These are phyloP conservation scores for Karalla daura DNA, from an alignment of 2,797 vertebrate genomes.

Conservation along the genomic window DNA sequence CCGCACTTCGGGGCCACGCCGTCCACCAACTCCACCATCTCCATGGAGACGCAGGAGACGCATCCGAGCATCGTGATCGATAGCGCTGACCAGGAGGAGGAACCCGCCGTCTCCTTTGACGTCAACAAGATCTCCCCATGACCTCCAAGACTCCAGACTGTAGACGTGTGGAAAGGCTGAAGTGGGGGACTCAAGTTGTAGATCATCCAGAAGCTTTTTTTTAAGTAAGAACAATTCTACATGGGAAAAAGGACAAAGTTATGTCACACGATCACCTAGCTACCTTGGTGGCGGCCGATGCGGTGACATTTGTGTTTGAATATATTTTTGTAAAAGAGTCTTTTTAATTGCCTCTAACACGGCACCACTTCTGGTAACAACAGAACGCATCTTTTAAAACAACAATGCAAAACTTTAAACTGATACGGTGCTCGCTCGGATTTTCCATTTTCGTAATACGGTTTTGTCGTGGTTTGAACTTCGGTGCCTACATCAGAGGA, in stretches of 20 bases:
- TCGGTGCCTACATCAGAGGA: slow-evolving; percentile 88
- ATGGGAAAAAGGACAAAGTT: slow-evolving; percentile 1
- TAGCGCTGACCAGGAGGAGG: slow-evolving; percentile 74
- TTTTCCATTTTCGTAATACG: slow-evolving; percentile 88
- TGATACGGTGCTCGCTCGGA: slow-evolving; percentile 85
- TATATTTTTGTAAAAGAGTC: slow-evolving; percentile 73
- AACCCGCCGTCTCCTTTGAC: slow-evolving; percentile 80
- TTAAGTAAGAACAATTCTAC: neutral
- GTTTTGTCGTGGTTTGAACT: slow-evolving; percentile 85
- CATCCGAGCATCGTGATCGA: slow-evolving; percentile 84
- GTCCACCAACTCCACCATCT: slow-evolving; percentile 73
- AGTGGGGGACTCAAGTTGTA: neutral
- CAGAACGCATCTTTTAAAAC: slow-evolving; percentile 44
- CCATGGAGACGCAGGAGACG: slow-evolving; percentile 85
- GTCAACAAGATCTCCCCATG: slow-evolving; percentile 80
- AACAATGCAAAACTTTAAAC: slow-evolving; percentile 53
- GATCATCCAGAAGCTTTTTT: slow-evolving; percentile 1
- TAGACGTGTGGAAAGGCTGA: too few relatives aligned
- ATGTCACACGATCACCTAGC: neutral
- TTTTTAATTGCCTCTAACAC: slow-evolving; percentile 55
- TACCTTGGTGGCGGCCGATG: slow-evolving; percentile 11
- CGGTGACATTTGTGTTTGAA: slow-evolving; percentile 40
- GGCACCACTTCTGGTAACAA: slow-evolving; percentile 54
- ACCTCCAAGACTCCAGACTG: too few relatives aligned
- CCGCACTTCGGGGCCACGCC: slow-evolving; percentile 69